These are phyloP conservation scores for Triplophysa siluroides DNA, from an alignment of 2,113 vertebrate genomes.

Conservation along the genomic window DNA sequence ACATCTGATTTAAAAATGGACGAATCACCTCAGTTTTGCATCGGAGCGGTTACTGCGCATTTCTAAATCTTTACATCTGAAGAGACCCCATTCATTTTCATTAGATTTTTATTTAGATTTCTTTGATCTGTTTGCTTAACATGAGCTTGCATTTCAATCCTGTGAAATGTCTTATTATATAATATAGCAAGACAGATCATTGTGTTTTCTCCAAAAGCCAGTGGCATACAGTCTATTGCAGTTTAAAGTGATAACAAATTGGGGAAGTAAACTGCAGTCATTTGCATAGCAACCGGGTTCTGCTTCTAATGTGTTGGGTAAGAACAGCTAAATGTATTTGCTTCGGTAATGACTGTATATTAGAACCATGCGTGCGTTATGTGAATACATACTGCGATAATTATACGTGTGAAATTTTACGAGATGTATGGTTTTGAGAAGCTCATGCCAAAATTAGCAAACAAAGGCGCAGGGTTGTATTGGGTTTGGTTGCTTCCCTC, in stretches of 20 bases:
- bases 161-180: not conserved
- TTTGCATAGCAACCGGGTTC: not conserved
- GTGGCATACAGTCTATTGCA: not conserved
- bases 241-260: not conserved
- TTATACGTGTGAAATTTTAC: not conserved
- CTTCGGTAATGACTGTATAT: conserved; percentile 17
- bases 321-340: conserved; percentile 1
- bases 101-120: not conserved
- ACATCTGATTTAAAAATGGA: conserved; percentile 30
- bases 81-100: not conserved
- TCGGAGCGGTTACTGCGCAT: not conserved
- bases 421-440: conserved; percentile 13
- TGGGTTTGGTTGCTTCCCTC: not conserved
- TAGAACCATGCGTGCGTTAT: conserved; percentile 23
- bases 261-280: no score
- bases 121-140: conserved; percentile 9
- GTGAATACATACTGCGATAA: not conserved
- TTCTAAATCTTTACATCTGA: not conserved
- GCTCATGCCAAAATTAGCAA: conserved; percentile 1
- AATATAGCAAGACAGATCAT: not conserved
- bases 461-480: not conserved
- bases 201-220: not conserved
- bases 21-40: not conserved
- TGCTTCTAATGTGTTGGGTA: not conserved
- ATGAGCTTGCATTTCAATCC: not conserved